Percentiles rank a stretch among this genome's conserved stretches.
These are phyloP conservation scores for Hippocampus guttulatus DNA, from an alignment of 2,113 vertebrate species.

Conservation along the genomic window DNA sequence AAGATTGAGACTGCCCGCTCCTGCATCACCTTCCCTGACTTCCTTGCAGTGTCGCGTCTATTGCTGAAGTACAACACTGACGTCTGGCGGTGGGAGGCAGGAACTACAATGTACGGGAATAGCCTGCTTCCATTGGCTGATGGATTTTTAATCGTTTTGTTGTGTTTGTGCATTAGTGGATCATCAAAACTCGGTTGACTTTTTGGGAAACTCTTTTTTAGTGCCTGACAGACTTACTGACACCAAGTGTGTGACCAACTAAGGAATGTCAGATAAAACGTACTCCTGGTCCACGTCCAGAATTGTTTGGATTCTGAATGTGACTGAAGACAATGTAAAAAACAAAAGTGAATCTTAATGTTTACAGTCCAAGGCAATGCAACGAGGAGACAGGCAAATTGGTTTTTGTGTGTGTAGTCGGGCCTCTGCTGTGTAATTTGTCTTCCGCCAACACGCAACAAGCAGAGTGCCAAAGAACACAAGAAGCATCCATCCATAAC, in stretches of 20 bases:
- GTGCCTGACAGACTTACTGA: constrained; percentile 36
- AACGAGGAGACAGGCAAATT: neutral
- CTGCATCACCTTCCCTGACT: neutral
- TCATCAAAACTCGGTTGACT: neutral
- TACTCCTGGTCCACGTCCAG: constrained; percentile 3
- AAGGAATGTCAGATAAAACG: constrained; percentile 44
- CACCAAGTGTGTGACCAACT: constrained; percentile 15
- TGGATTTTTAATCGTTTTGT: constrained; percentile 7
- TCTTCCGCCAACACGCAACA: constrained; percentile 43
- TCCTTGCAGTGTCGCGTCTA: neutral
- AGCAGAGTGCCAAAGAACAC: constrained; percentile 10
- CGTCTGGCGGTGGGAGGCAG: constrained; percentile 43
- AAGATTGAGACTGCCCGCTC: neutral
- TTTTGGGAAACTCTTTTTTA: constrained; percentile 17
- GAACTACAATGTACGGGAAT: constrained; percentile 36
- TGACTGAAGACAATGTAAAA: constrained; percentile 5
- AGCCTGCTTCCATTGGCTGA: constrained; percentile 8
- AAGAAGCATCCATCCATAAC: constrained; percentile 11
- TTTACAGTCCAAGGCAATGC: constrained; percentile 47
- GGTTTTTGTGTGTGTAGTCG: constrained; percentile 13
- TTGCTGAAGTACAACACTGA: constrained; percentile 46
- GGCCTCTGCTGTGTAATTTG: constrained; percentile 23
- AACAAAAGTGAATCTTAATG: constrained; percentile 59
- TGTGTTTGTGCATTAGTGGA: constrained; percentile 16
- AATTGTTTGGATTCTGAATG: neutral